Percentiles rank a stretch among this genome's conserved stretches.
Evolutionary conservation across 2,113 vertebrate species (phyloP).

Genomic region (Lepisosteus osseus): DNA sequence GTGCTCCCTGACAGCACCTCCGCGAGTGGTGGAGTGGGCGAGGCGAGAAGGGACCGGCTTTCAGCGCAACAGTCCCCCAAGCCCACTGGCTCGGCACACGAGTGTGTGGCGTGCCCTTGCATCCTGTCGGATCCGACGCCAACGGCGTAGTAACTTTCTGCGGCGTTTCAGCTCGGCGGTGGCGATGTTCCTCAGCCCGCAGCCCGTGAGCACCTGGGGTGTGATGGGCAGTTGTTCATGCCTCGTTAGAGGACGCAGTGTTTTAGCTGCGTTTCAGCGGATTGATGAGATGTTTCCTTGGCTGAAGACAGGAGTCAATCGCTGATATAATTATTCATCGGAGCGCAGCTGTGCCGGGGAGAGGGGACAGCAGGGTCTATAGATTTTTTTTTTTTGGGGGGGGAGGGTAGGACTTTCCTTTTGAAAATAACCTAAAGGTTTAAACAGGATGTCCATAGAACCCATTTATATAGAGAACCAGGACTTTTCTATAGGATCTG

Average conservation of each 20-base stretch:
- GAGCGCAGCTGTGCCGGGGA: not conserved
- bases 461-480: too few species aligned
- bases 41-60: constrained; percentile 30
- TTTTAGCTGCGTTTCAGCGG: too few species aligned
- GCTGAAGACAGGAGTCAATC: not conserved
- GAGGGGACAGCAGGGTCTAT: not conserved
- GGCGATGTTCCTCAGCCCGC: too few species aligned
- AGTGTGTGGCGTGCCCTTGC: not conserved
- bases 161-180: too few species aligned
- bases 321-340: not conserved
- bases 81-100: constrained; percentile 3
- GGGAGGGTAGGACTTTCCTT: not conserved
- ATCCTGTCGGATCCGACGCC: not conserved
- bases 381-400: not conserved
- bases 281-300: too few species aligned
- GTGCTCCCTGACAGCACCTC: not conserved
- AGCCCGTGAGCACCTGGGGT: too few species aligned
- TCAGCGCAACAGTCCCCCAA: not conserved
- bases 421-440: too few species aligned
- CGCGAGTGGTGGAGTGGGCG: constrained; percentile 22
- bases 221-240: too few species aligned
- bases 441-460: too few species aligned
- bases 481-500: too few species aligned
- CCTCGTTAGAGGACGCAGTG: too few species aligned
- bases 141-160: not conserved